Conservation (phyloP, 2,113 vertebrate species). For the Phycodurus eques region DNA sequence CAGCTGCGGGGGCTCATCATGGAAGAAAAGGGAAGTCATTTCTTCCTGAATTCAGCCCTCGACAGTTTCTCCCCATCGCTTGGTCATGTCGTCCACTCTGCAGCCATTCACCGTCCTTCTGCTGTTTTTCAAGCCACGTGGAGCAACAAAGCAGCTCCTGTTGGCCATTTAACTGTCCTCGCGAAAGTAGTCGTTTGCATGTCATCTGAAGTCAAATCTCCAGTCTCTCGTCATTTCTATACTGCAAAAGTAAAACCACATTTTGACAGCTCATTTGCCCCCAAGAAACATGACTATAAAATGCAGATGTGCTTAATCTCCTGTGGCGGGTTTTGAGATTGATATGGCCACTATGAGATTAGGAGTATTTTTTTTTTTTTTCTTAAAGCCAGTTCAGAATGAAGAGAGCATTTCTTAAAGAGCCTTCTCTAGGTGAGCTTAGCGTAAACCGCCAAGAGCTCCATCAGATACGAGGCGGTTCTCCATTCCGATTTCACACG, state of each 20-base stretch:
- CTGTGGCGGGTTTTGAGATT: conserved; percentile 55
- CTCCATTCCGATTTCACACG: conserved; percentile 17
- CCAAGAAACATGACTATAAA: conserved; percentile 50
- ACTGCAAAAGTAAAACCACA: conserved; percentile 10
- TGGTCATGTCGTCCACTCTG: neutral
- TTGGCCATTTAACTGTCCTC: neutral
- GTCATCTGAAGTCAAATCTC: neutral
- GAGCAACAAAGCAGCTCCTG: neutral
- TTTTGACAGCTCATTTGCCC: conserved; percentile 34
- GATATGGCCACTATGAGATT: conserved; percentile 58
- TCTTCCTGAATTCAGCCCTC: neutral
- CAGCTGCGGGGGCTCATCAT: conserved; percentile 39
- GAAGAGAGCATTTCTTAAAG: conserved; percentile 52
- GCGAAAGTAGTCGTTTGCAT: too few species aligned
- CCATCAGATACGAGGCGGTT: conserved; percentile 31
- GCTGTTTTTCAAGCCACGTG: neutral
- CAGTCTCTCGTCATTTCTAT: too few species aligned
- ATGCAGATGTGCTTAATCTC: conserved; percentile 64
- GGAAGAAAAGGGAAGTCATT: conserved; percentile 19
- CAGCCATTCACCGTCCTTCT: neutral
- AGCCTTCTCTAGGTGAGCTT: conserved; percentile 55
- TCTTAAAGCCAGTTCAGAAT: conserved; percentile 25
- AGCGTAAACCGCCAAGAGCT: conserved; percentile 42
- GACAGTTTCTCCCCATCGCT: neutral
- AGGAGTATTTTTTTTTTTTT: conserved; percentile 40